Conservation (phyloP, 1,140 invertebrate genomes). For the Lasaia peninsularis region DNA sequence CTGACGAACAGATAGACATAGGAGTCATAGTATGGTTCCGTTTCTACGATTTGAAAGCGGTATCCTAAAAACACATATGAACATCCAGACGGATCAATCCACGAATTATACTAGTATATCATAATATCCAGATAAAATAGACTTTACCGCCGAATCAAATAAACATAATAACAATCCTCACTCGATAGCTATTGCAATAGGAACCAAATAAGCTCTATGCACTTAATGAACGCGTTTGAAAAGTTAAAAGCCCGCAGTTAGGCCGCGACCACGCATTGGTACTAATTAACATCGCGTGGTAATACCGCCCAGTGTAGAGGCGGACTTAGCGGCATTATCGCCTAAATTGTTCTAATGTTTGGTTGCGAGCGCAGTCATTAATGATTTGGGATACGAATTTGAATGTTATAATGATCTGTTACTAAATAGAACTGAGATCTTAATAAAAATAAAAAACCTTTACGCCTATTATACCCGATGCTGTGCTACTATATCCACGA, state of each 20-base stretch:
- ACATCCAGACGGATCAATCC: no score
- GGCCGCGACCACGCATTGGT: slow-evolving; percentile 42
- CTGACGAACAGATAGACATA: no score
- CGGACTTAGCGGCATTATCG: slow-evolving; percentile 71
- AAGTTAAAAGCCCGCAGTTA: slow-evolving; percentile 67
- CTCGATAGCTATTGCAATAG: slow-evolving; percentile 44
- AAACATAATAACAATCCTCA: slow-evolving; percentile 35
- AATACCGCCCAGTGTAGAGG: slow-evolving; percentile 51
- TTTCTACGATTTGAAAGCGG: no score
- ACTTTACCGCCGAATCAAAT: neutral
- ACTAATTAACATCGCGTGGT: slow-evolving; percentile 61
- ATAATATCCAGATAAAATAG: neutral
- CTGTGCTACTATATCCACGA: no score
- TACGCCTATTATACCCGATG: no score
- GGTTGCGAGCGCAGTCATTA: slow-evolving; percentile 60
- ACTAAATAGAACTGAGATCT: neutral
- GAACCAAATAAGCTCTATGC: slow-evolving; percentile 50
- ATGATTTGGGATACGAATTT: slow-evolving; percentile 55
- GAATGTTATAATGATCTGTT: slow-evolving; percentile 38
- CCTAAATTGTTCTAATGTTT: slow-evolving; percentile 70
- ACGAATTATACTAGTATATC: no score
- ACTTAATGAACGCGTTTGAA: slow-evolving; percentile 68
- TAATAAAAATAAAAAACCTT: no score
- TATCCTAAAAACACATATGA: no score
- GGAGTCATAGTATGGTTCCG: no score